Evolutionary conservation across 2,888 invertebrate genomes (phyloP), one percentile per base, ranked within the genome.

Genomic region (Dioctria linearis): DNA sequence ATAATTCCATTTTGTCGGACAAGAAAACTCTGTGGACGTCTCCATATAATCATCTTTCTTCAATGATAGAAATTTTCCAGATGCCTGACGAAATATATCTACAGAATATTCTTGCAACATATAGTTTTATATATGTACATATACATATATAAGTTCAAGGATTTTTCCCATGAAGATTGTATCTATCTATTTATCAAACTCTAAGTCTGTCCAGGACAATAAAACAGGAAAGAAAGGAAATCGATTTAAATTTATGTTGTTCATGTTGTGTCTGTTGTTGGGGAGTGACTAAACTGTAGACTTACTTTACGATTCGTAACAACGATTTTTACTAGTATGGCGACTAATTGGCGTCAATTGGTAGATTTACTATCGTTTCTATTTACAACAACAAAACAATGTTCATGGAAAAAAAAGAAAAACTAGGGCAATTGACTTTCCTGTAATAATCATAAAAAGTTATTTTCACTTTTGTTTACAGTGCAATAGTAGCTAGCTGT

Each of bases 331-430:
- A 61, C 8, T 13, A n/a, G 5, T 61, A 61, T 61, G 61, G 42
- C 73, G 73, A 40, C 73, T 73, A 54, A 59, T 59, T 73, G 73
- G 59, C 57, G 59, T n/a, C 73, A 59, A 42, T 42, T 43, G 57
- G 39, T 59, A 57, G 59, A 73, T 73, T 73, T 57, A 6, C 5
- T 8, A 54, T 59, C 57, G 43, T 13, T 42, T 9, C 57, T 59
- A 5, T 39, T 42, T 73, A 57, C 57, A 25, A 25, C 25, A 25
- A 25, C 25, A 25, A 25, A 25, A 25, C n/a, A 8, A 61, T 61
- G 37, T 59, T 59, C 59, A 11, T 9, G 54, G 42, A 0, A 25
- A 25, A 54, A 11, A 11, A n/a, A n/a, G n/a, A n/a, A 11, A 57
- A 73, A 73, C 5, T 73, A 73, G 73, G 59, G 40, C 73, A 57